Evolutionary conservation across 1,140 invertebrate species (phyloP).

Genomic region (Oryzaephilus surinamensis): DNA sequence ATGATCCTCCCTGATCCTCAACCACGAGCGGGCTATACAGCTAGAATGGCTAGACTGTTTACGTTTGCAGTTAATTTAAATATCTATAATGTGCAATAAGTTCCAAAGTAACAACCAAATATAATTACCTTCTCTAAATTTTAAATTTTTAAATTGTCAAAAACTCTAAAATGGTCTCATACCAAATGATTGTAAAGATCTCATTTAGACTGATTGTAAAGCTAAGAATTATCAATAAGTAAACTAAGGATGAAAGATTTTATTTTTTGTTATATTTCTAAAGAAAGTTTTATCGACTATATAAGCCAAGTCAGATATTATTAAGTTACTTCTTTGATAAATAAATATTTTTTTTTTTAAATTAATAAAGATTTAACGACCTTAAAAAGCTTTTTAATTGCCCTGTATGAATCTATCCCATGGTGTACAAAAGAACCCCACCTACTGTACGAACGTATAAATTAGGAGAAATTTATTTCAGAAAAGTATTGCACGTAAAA

Average conservation of each 20-base stretch:
- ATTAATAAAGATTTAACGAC: not conserved
- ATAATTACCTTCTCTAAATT: constrained; percentile 2
- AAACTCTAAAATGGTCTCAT: not conserved
- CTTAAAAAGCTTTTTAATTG: too few relatives aligned
- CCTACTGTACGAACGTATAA: too few relatives aligned
- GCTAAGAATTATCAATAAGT: constrained; percentile 1
- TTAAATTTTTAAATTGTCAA: constrained; percentile 1
- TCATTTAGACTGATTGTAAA: constrained; percentile 3
- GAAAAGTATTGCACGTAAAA: too few relatives aligned
- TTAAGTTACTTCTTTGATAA: not conserved
- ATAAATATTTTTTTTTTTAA: not conserved
- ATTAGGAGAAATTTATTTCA: too few relatives aligned
- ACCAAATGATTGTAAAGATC: not conserved
- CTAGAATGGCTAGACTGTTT: constrained; percentile 6
- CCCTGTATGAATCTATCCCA: too few relatives aligned
- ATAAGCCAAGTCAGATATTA: constrained; percentile 1
- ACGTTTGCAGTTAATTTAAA: constrained; percentile 4
- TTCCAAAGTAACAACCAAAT: constrained; percentile 6
- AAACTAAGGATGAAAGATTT: not conserved
- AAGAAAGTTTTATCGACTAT: not conserved
- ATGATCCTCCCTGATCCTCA: constrained; percentile 7
- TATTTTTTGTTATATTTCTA: not conserved
- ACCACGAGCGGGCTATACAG: constrained; percentile 1
- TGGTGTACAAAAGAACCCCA: too few relatives aligned
- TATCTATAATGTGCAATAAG: constrained; percentile 1